phyloP scores from a whole-genome alignment of 1,140 invertebrate species.

The Portunus trituberculatus region DNA sequence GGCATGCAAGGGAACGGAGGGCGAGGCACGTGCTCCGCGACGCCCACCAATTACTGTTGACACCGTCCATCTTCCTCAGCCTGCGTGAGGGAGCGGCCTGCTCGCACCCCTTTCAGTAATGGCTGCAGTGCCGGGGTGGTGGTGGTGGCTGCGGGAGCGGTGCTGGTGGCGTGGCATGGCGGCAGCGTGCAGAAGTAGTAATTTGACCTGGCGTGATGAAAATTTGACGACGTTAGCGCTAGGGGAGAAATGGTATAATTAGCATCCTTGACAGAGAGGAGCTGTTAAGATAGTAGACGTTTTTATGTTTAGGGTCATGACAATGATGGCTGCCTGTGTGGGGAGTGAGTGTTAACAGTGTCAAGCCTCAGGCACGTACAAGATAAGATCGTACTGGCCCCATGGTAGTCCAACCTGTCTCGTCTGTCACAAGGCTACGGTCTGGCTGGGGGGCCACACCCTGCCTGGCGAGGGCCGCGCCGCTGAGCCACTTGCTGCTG shows the following conservation, averaged over 20 bases:
- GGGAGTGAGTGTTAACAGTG: not conserved
- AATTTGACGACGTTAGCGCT: not conserved
- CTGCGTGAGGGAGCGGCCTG: constrained; percentile 52
- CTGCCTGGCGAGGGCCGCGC: not conserved
- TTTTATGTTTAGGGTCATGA: not conserved
- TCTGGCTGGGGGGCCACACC: not conserved
- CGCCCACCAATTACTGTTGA: constrained; percentile 59
- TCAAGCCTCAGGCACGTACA: not conserved
- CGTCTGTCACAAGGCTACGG: constrained; percentile 17
- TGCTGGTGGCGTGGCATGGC: not conserved
- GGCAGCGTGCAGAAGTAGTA: not conserved
- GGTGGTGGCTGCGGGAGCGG: not conserved
- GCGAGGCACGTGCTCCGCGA: constrained; percentile 58
- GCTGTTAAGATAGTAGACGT: not conserved
- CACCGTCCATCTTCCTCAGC: constrained; percentile 64
- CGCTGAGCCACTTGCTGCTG: not conserved
- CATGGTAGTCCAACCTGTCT: constrained; percentile 1
- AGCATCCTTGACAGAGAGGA: not conserved
- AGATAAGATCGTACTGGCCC: not conserved
- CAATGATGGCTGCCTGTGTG: not conserved
- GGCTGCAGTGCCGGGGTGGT: constrained; percentile 2
- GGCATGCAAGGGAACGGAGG: not conserved
- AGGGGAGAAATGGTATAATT: not conserved
- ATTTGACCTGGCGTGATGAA: not conserved
- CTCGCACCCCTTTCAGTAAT: constrained; percentile 6